phyloP scores from a whole-genome alignment of 1,140 invertebrate genomes.

The Lasioglossum baleicum region DNA sequence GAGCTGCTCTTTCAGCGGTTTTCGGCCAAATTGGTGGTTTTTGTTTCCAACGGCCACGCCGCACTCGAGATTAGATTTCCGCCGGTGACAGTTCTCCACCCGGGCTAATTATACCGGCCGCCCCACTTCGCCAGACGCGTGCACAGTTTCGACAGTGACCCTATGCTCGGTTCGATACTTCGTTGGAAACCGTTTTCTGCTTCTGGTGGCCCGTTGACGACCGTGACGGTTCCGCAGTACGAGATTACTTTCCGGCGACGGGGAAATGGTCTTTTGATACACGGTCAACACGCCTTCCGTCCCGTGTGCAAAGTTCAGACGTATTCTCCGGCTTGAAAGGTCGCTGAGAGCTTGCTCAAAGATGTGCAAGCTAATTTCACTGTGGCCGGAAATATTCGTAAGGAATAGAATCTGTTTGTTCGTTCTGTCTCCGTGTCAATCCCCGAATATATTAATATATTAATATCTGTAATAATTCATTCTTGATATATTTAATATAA shows the following conservation, averaged over 20 bases:
- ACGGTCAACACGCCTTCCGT: background rate
- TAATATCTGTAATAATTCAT: too few relatives aligned
- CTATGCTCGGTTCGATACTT: conserved; percentile 10
- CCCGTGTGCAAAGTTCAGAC: background rate
- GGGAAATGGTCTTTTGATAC: background rate
- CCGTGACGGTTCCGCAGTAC: background rate
- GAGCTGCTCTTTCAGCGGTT: conserved; percentile 45
- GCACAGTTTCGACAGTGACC: conserved; percentile 19
- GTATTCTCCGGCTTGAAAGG: too few relatives aligned
- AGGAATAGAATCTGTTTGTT: too few relatives aligned
- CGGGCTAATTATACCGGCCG: conserved; percentile 50
- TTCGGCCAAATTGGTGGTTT: conserved; percentile 62
- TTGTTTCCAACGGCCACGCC: conserved; percentile 45
- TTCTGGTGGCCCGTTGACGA: background rate
- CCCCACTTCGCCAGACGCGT: background rate
- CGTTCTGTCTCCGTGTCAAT: too few relatives aligned
- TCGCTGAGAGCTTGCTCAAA: too few relatives aligned
- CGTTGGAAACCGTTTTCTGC: conserved; percentile 7
- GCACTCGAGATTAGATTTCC: conserved; percentile 56
- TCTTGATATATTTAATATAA: too few relatives aligned
- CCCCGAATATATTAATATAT: too few relatives aligned
- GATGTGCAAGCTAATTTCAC: too few relatives aligned
- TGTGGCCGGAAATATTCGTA: too few relatives aligned
- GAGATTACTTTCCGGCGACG: conserved; percentile 15
- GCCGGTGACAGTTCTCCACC: conserved; percentile 25